Evolutionary conservation across 64 coral and sea anemone genomes (phyloP).

Genomic region (Orbicella faveolata): DNA sequence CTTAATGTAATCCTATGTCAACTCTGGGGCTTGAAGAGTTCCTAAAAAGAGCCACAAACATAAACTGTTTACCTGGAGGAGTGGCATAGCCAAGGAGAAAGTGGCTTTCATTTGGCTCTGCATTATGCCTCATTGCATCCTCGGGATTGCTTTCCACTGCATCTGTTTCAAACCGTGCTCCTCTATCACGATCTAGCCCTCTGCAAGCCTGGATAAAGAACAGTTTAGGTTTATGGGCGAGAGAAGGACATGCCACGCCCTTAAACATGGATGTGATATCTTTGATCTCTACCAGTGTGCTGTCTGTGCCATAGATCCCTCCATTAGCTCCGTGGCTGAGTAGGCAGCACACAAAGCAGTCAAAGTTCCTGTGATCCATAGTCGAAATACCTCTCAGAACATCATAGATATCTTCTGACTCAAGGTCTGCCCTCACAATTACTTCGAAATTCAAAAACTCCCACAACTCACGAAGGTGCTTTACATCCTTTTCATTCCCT

Average conservation of each 20-base stretch:
- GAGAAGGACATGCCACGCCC: conserved; percentile 56
- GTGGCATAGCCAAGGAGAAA: conserved; percentile 95
- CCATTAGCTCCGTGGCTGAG: conserved; percentile 84
- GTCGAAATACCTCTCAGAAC: conserved; percentile 49
- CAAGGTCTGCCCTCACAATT: conserved; percentile 5
- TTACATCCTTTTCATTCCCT: conserved; percentile 67
- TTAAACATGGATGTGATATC: conserved; percentile 74
- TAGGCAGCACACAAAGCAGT: conserved; percentile 92
- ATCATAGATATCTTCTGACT: conserved; percentile 58
- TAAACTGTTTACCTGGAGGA: conserved; percentile 61
- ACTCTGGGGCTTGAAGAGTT: too few species aligned
- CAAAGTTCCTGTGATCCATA: conserved; percentile 47
- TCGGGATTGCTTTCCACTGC: conserved; percentile 51
- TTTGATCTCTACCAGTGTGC: conserved; percentile 46
- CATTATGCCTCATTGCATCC: conserved; percentile 78
- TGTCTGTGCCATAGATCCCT: conserved; percentile 77
- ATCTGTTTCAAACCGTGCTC: conserved; percentile 47
- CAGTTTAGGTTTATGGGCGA: conserved; percentile 80
- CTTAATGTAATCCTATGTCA: too few species aligned
- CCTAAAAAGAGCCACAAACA: too few species aligned
- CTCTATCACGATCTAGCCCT: conserved; percentile 52
- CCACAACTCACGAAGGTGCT: conserved; percentile 71
- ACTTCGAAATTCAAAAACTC: conserved; percentile 73
- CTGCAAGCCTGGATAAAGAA: conserved; percentile 97
- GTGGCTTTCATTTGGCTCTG: conserved; percentile 92